Percentiles rank a stretch among this genome's conserved stretches.
Evolutionary conservation across 1,140 invertebrate species (phyloP).

Genomic region (Helicorthomorpha holstii): DNA sequence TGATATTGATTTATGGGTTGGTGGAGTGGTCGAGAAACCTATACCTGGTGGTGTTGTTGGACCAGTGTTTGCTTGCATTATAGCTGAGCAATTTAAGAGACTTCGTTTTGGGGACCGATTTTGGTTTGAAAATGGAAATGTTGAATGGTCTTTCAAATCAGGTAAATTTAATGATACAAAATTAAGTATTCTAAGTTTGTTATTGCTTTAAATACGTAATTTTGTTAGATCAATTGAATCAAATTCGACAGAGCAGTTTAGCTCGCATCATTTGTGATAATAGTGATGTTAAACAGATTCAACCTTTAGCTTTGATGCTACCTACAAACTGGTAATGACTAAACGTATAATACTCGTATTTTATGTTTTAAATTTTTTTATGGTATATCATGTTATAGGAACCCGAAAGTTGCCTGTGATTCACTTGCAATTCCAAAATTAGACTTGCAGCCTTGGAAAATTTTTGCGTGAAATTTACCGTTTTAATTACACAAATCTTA

Average conservation of each 20-base stretch:
- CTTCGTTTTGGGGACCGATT: slow-evolving; percentile 38
- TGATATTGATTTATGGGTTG: slow-evolving; percentile 39
- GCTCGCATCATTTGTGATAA: slow-evolving; percentile 39
- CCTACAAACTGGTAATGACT: slow-evolving; percentile 26
- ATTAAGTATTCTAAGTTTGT: too few species aligned
- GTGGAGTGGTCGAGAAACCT: slow-evolving; percentile 34
- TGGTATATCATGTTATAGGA: not conserved
- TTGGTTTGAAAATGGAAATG: slow-evolving; percentile 19
- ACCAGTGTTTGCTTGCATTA: slow-evolving; percentile 37
- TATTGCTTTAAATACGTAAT: too few species aligned
- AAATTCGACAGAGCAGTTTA: slow-evolving; percentile 34
- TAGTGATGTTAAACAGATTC: slow-evolving; percentile 32
- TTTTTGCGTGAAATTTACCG: too few species aligned
- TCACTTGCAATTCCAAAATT: not conserved
- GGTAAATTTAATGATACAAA: too few species aligned
- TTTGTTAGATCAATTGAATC: slow-evolving; percentile 32
- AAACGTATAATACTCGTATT: not conserved
- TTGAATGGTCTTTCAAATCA: too few species aligned
- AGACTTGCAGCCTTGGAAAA: not conserved
- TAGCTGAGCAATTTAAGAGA: slow-evolving; percentile 39
- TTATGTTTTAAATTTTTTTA: not conserved
- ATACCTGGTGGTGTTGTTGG: slow-evolving; percentile 34
- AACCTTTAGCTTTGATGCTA: slow-evolving; percentile 33
- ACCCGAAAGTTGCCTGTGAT: not conserved
- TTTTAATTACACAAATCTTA: too few species aligned